A percentile compares a stretch with the other conserved stretches of the same genome.
phyloP scores from a whole-genome alignment of 2,888 invertebrate genomes.

The Diachrysia chrysitis region DNA sequence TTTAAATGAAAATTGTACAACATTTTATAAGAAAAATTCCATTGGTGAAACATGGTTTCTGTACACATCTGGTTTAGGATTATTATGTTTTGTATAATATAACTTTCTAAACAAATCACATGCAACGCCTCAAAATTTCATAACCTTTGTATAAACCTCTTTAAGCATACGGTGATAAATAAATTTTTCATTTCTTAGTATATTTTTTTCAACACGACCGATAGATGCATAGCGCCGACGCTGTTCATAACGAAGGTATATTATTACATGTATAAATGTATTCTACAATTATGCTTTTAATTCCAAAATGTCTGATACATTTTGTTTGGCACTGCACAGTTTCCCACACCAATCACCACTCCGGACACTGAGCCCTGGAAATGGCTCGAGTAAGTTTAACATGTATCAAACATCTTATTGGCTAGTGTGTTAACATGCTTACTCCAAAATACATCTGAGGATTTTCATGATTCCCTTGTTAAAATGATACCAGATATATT shows the following conservation, averaged over 20 bases:
- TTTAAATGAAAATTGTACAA: too few relatives aligned
- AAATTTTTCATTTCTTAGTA: neutral
- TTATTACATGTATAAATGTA: constrained; percentile 33
- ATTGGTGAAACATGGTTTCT: too few relatives aligned
- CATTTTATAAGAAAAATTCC: too few relatives aligned
- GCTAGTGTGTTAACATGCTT: constrained; percentile 60
- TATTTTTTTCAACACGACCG: constrained; percentile 22
- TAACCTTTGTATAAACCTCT: too few relatives aligned
- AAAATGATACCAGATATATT: neutral
- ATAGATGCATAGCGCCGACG: constrained; percentile 55
- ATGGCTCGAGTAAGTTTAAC: constrained; percentile 94
- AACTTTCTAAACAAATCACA: too few relatives aligned
- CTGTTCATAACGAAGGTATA: constrained; percentile 55
- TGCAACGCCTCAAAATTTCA: too few relatives aligned
- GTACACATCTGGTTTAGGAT: too few relatives aligned
- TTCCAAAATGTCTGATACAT: constrained; percentile 67
- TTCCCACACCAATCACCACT: constrained; percentile 96
- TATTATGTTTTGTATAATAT: too few relatives aligned
- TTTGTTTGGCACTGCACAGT: constrained; percentile 90
- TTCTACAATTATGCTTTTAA: constrained; percentile 41
- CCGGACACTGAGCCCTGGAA: constrained; percentile 97
- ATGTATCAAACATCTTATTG: constrained; percentile 49
- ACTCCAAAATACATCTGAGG: constrained; percentile 23
- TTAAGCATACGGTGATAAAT: neutral
- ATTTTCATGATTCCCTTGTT: neutral